Evolutionary conservation across 1,140 invertebrate species (phyloP), one percentile per base, ranked within the genome.

Genomic region (Lasioglossum albipes): DNA sequence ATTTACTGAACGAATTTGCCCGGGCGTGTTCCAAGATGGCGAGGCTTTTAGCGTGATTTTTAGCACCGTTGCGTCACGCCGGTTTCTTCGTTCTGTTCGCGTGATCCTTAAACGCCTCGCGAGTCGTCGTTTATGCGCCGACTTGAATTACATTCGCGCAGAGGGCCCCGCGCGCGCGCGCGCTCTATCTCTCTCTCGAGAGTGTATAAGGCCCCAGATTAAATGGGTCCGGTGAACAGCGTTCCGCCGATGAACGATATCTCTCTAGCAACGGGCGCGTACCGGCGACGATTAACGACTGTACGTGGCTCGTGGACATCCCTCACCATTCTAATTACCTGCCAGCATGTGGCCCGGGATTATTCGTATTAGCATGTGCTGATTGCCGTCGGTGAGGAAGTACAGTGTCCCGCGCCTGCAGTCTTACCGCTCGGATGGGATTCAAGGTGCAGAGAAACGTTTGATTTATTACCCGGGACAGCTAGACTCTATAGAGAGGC

Each of bases 301-400:
- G 27, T 75, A 81, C 72, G 71, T 73, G 62, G 74, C 79, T 87
- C 76, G 86, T 88, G 84, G 82, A 89, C 84, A 89, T 88, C 85
- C 82, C 79, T 89, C 81, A 82, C 72, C 81, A 81, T 84, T 88
- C 86, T 88, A 88, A 89, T 89, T 87, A 88, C 81, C 83, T 89
- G 87, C 87, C 84, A 88, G 79, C 83, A 79, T 87, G 83, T 75
- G 79, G 81, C 79, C 81, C 69, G 70, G 80, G 75, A 88, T 88
- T 84, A 87, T 84, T 86, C 73, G 80, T 88, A 89, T 86, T 89
- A 89, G 81, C 84, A 86, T 87, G 87, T 87, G 79, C 81, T 86
- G 86, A 86, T 89, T 89, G 86, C 79, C 52, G 80, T 83, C 65
- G 78, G 59, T 54, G 66, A 76, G 71, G 79, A 84, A 82, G 75